A percentile compares a stretch with the other conserved stretches of the same genome.
Evolutionary conservation across 92 coral and sea anemone genomes (phyloP).

Genomic region (Meandrina meandrites): DNA sequence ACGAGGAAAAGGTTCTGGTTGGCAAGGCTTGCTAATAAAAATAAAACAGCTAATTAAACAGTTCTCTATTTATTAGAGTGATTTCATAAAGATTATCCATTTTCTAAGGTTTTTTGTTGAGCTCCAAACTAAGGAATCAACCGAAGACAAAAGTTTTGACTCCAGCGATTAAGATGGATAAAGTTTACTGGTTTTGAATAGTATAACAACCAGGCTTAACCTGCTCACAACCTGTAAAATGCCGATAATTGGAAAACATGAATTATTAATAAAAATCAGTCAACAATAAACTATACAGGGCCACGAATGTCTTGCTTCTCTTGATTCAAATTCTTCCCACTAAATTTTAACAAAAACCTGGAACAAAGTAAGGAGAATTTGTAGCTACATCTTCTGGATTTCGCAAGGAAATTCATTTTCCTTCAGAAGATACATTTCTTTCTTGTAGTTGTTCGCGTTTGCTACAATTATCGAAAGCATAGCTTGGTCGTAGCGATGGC

Average conservation of each 20-base stretch:
- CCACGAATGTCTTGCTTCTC: neutral
- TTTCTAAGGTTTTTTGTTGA: no score
- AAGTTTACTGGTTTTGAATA: no score
- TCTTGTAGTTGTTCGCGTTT: neutral
- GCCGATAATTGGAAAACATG: neutral
- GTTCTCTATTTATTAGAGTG: no score
- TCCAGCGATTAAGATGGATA: neutral
- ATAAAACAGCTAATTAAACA: no score
- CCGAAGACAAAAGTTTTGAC: neutral
- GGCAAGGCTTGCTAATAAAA: no score
- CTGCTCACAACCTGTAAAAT: neutral
- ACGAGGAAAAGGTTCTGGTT: no score
- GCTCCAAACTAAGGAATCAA: no score
- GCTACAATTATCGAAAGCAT: neutral
- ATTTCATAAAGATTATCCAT: no score
- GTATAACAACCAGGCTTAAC: neutral
- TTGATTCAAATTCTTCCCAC: neutral
- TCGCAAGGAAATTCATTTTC: neutral
- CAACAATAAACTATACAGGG: neutral
- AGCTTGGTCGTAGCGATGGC: slow-evolving; percentile 21
- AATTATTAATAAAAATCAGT: neutral
- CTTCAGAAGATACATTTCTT: neutral
- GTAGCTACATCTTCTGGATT: neutral
- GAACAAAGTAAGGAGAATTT: neutral
- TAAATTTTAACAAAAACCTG: neutral